Base-by-base conservation (phyloP, 1,140 invertebrate genomes). In the Wasmannia auropunctata region DNA sequence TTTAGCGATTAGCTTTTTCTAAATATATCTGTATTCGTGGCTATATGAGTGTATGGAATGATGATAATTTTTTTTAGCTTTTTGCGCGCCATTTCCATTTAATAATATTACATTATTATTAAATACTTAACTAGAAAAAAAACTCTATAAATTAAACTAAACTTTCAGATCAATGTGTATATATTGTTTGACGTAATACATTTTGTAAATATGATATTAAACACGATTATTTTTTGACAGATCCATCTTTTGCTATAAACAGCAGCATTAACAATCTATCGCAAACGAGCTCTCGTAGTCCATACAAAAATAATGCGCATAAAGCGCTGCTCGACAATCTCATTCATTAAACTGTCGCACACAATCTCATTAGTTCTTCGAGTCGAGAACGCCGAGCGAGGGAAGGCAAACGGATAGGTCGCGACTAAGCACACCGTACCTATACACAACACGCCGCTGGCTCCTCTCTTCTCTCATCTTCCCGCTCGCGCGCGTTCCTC, bases 371-470 rank as follows among this genome's bases (percentile, higher is more conserved):
- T 83, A 72, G 37, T 43, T 46, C 16, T n/a, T 28, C n/a, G 16
- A 81, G 34, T 58, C n/a, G 69, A n/a, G 19, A 43, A 43, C 19
- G 43, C 7, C 43, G 62, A 77, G 5, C 51, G 75, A 83, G 37
- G n/a, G 54, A 72, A 72, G 67, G 51, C 54, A 74, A 72, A 28
- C 25, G 67, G 25, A 83, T 83, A 83, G 79, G 22, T 80, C 77
- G 51, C 76, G 60, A 80, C 51, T 74, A 83, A 67, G 54, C 79
- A 25, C 77, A 14, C 16, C 8, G 7, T 81, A 72, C 28, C 49
- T 70, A 22, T 54, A 34, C 51, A 51, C 49, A 10, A 19, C 60
- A 40, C 37, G 25, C 37, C 67, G 22, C n/a, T 46, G 28, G 31
- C n/a, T 28, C 40, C 49, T 72, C 51, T 77, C 86, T 62, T 70